Base-by-base conservation (phyloP, 64 coral and sea anemone genomes). In the Stichodactyla helianthus region DNA sequence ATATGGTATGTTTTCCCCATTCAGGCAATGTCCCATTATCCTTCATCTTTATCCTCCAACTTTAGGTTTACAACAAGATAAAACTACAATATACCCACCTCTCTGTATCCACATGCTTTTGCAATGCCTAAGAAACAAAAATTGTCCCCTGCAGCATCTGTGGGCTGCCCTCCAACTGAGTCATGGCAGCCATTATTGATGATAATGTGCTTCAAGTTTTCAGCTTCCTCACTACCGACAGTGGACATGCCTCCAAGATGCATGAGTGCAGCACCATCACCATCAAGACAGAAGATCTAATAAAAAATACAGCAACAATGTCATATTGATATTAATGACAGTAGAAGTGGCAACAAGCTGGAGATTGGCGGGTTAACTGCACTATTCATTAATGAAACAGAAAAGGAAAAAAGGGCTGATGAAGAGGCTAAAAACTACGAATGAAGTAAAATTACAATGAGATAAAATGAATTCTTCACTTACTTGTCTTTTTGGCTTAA, bases 151-250 rank as follows among this genome's bases (percentile, higher is more conserved):
- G 79, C 79, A 15, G 87, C 96, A 79, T 84, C 88, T 13, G 90
- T 94, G n/a, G 96, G 96, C 17, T 98, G 96, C 1, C 93, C 96
- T 26, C 96, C 96, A 14, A 98, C 96, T 14, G 93, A 94, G 74
- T 98, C 96, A 77, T 98, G 96, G 28, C 89, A 94, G 5, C 93
- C 96, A 71, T 98, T 98, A 60, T 98, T 98, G 16, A 98, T 90
- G 55, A 98, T 64, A 20, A 98, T 63, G 51, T 98, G 96, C 85
- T 98, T 98, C 31, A 94, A 91, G 82, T 98, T 98, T 52, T 89
- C 59, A n/a, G 86, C 54, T 78, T 89, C 90, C 56, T 91, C 89
- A 63, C 82, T 86, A 55, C 96, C 96, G 10, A 98, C 86, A 0
- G 93, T 98, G 16, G 93, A 89, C 77, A 98, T 82, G 15, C 83